Evolutionary conservation across 2,113 vertebrate genomes (phyloP).

Genomic region (Prinia subflava): DNA sequence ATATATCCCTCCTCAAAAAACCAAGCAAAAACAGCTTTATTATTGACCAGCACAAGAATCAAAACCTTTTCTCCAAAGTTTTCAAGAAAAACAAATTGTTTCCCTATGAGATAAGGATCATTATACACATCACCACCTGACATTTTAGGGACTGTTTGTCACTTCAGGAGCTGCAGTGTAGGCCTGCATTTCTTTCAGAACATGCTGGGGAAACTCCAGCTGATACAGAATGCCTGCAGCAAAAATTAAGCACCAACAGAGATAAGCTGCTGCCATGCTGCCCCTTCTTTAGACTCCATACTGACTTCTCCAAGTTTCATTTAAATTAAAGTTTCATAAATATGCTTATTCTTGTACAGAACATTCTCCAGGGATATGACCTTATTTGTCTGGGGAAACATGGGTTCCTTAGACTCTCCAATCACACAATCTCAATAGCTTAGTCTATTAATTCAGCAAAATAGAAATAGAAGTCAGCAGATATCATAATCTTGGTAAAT

Average conservation of each 20-base stretch:
- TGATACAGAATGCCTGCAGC: neutral
- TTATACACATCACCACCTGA: accelerated
- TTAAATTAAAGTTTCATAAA: neutral
- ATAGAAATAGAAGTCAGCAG: neutral
- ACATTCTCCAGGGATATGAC: neutral
- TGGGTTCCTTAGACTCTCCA: neutral
- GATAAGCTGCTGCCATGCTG: neutral
- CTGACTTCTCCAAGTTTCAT: neutral
- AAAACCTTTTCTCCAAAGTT: neutral
- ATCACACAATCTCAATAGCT: neutral
- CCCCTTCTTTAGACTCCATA: neutral
- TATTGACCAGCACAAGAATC: neutral
- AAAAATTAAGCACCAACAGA: neutral
- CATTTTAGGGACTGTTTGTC: neutral
- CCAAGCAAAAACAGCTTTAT: neutral
- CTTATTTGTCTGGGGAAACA: neutral
- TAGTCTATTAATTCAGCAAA: neutral
- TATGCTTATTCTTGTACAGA: neutral
- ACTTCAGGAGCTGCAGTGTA: neutral
- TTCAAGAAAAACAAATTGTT: neutral
- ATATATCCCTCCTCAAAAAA: neutral
- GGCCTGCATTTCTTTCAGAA: neutral
- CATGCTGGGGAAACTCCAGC: neutral
- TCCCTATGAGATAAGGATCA: neutral
- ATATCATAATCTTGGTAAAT: neutral